Percentiles rank a stretch among this genome's conserved stretches.
Evolutionary conservation across 2,888 invertebrate genomes (phyloP).

Genomic region (Leucophenga montana): DNA sequence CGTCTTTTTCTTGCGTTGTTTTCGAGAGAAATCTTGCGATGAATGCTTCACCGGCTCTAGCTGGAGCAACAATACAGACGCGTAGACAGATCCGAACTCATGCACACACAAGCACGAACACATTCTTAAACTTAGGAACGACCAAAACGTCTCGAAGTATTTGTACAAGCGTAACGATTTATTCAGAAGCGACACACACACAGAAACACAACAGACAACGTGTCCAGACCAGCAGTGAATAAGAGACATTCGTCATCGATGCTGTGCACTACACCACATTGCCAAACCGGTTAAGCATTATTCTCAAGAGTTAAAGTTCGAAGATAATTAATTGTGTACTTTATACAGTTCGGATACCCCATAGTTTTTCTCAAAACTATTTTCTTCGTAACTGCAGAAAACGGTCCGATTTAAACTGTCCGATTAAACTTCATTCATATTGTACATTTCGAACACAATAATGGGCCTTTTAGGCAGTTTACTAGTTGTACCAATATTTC

Average conservation of each 20-base stretch:
- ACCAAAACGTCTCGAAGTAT: neutral
- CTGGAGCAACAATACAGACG: conserved; percentile 48
- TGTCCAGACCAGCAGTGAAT: conserved; percentile 51
- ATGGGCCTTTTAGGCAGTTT: too few species aligned
- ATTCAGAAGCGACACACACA: conserved; percentile 32
- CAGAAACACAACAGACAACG: conserved; percentile 33
- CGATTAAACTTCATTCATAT: too few species aligned
- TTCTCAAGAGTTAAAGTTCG: too few species aligned
- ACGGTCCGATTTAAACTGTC: too few species aligned
- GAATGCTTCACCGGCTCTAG: conserved; percentile 50
- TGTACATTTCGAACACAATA: too few species aligned
- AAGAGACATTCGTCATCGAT: conserved; percentile 36
- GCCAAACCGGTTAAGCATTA: too few species aligned
- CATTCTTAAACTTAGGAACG: conserved; percentile 11
- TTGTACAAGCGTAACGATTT: too few species aligned
- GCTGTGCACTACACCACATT: conserved; percentile 24
- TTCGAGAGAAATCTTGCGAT: conserved; percentile 44
- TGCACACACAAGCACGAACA: conserved; percentile 17
- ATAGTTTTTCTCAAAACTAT: too few species aligned
- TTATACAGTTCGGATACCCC: too few species aligned
- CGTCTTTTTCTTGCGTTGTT: conserved; percentile 54
- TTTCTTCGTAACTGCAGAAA: too few species aligned
- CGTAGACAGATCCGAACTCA: neutral
- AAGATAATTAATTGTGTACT: too few species aligned
- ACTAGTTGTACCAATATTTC: too few species aligned